Evolutionary conservation across 2,888 invertebrate species (phyloP), one percentile per base, ranked within the genome.

Genomic region (Harmothoe impar): DNA sequence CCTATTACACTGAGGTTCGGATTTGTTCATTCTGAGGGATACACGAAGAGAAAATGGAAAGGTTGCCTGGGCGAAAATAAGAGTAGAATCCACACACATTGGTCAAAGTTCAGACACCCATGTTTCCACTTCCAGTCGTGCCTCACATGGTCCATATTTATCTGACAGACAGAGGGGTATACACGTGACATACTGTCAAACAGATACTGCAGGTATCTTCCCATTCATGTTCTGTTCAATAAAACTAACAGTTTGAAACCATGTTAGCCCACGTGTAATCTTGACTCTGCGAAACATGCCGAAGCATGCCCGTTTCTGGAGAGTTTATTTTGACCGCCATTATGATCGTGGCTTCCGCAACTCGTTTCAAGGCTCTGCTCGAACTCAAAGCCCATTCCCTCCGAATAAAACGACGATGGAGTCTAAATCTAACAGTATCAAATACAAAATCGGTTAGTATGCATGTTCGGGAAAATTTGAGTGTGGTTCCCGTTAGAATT

Each of bases 251-350:
- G 35, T n/a, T 35, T 3, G 25, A 0, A 29, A 15, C 20, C 15
- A 1, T 81, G 10, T n/a, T 7, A 15, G 25, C 20, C 33, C 33
- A 56, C 56, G 86, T 54, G 86, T 25, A 20, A 5, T 23, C 1
- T 20, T 0, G 68, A 25, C 1, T 35, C 17, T 56, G 43, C 62
- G 3, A 54, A 43, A 89, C 89, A 89, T 89, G 89, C 68, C n/a
- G 62, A 56, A 89, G 89, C 89, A 89, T 68, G 89, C 68, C 23
- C 43, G 56, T 0, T 31, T 20, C 31, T 52, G 86, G 3, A 23
- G 23, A 68, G 62, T 89, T 89, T 89, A 89, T 89, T 89, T 89
- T 89, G 68, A 89, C 89, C 89, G 89, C 89, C 89, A 89, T 89
- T 89, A 15, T 23, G 5, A 31, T 29, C 84, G 25, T 84, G 72